Percentiles rank a stretch among this genome's conserved stretches.
Evolutionary conservation across 2,113 vertebrate genomes (phyloP).

Genomic region (Pseudopodoces humilis): DNA sequence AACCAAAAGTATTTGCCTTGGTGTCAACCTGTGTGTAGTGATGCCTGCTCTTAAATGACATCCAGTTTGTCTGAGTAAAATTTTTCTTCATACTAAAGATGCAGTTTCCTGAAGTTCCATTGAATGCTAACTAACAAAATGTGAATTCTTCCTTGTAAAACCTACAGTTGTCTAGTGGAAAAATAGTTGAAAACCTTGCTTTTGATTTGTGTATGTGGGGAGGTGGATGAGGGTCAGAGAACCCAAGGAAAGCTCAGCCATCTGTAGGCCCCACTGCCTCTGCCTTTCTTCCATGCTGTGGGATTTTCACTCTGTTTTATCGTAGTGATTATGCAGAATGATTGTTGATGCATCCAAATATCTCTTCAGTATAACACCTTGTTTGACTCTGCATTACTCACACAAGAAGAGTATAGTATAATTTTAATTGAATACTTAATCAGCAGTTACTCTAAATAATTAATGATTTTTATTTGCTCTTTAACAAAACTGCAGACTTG

Average conservation of each 20-base stretch:
- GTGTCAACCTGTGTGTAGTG: neutral
- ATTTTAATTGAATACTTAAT: neutral
- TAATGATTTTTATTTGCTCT: neutral
- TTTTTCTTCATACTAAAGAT: neutral
- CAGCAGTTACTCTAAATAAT: neutral
- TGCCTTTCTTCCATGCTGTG: neutral
- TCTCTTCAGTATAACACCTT: neutral
- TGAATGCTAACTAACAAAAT: neutral
- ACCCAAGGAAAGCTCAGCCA: neutral
- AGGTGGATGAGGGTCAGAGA: neutral
- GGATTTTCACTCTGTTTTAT: neutral
- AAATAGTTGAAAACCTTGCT: neutral
- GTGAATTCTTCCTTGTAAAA: neutral
- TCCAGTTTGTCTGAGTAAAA: neutral
- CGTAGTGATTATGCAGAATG: neutral
- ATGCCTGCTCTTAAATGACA: neutral
- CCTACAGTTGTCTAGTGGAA: neutral
- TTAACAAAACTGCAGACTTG: neutral
- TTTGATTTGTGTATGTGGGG: rapidly evolving
- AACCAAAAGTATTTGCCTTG: neutral
- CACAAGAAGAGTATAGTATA: neutral
- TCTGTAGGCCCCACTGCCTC: neutral
- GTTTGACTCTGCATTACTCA: neutral
- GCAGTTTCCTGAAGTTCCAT: neutral
- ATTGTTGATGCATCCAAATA: neutral